These are phyloP conservation scores for Osmerus mordax DNA, from an alignment of 2,113 vertebrate species.

Conservation along the genomic window DNA sequence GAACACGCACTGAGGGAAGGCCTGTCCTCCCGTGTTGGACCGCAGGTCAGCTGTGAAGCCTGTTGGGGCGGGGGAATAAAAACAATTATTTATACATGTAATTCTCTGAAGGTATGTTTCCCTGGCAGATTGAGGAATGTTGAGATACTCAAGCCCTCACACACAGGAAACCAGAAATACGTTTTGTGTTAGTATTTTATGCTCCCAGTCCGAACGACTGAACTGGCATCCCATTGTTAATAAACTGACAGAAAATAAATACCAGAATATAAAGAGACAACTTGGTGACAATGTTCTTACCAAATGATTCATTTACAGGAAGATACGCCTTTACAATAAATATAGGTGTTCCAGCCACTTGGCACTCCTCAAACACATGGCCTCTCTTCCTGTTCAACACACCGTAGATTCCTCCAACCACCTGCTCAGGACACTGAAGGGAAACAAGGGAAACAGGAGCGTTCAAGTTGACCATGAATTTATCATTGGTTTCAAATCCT, in stretches of 20 bases:
- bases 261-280: too few species aligned
- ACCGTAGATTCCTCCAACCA: conserved; percentile 60
- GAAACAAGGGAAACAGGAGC: background rate
- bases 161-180: background rate
- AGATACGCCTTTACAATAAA: conserved; percentile 60
- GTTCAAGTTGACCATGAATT: background rate
- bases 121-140: background rate
- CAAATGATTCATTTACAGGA: conserved; percentile 68
- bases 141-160: too few species aligned
- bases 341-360: conserved; percentile 58
- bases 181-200: background rate
- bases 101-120: background rate
- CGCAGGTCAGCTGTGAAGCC: conserved; percentile 55
- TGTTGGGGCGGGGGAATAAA: conserved; percentile 11
- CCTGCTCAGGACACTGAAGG: conserved; percentile 58
- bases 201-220: background rate
- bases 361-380: conserved; percentile 61
- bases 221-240: background rate
- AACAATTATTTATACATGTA: background rate
- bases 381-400: conserved; percentile 67
- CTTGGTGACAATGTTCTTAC: conserved; percentile 39
- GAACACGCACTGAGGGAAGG: conserved; percentile 59
- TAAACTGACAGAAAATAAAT: too few species aligned
- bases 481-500: background rate
- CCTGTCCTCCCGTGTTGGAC: conserved; percentile 56